A percentile compares a stretch with the other conserved stretches of the same genome.
Conservation (phyloP, 2,888 invertebrate species). For the Limenitis camilla region DNA sequence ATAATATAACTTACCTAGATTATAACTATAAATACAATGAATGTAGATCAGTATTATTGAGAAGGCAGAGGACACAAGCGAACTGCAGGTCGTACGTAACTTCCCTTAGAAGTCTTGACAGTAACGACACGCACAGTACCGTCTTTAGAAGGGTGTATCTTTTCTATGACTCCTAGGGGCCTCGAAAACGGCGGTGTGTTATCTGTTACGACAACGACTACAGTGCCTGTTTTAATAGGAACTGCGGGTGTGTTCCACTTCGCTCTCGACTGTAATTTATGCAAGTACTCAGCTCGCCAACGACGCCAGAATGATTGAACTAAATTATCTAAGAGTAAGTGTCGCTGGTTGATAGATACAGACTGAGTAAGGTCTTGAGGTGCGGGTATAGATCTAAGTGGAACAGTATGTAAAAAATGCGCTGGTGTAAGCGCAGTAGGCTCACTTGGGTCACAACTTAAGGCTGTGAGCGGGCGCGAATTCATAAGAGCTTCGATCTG, state of each 20-base stretch:
- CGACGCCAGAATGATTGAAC: constrained; percentile 15
- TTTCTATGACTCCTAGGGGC: constrained; percentile 7
- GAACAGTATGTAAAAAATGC: constrained; percentile 14
- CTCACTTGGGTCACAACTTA: background rate
- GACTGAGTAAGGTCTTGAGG: no score
- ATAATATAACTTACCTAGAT: no score
- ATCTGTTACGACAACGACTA: constrained; percentile 17
- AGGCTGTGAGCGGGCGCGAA: background rate
- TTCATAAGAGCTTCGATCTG: no score
- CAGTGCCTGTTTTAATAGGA: constrained; percentile 1
- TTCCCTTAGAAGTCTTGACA: constrained; percentile 7
- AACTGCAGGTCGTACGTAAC: constrained; percentile 10
- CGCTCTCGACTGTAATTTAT: constrained; percentile 12
- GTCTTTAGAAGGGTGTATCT: constrained; percentile 7
- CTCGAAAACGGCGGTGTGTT: constrained; percentile 14
- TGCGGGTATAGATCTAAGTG: constrained; percentile 12
- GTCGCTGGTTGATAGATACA: constrained; percentile 1
- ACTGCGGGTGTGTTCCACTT: constrained; percentile 14
- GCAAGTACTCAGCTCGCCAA: constrained; percentile 15
- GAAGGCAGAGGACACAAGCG: constrained; percentile 6
- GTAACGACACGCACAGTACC: constrained; percentile 12
- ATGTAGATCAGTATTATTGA: constrained; percentile 1
- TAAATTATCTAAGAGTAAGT: constrained; percentile 4
- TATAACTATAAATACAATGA: background rate
- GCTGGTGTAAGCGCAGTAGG: constrained; percentile 3